phyloP scores from a whole-genome alignment of 2,797 vertebrate genomes.

The Pseudochirops corinnae region DNA sequence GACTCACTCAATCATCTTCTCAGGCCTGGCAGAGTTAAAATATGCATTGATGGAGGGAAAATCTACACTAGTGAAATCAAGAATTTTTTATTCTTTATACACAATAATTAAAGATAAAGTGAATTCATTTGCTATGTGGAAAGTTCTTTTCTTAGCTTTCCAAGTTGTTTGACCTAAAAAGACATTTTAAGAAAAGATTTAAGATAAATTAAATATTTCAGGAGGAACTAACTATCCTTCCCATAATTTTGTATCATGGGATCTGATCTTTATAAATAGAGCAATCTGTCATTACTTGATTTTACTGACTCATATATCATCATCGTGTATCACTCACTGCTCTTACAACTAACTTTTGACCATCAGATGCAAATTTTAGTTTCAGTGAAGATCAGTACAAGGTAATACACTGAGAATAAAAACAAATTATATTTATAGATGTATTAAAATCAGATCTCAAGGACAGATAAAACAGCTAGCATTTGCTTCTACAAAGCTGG shows the following conservation, averaged over 20 bases:
- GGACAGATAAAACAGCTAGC: background rate
- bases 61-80: background rate
- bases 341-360: constrained; percentile 1
- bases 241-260: constrained; percentile 1
- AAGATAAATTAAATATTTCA: background rate
- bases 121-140: background rate
- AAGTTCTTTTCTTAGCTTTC: background rate
- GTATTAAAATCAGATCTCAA: background rate
- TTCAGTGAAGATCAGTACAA: background rate
- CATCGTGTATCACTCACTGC: background rate
- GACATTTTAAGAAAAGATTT: background rate
- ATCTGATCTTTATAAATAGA: background rate
- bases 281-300: background rate
- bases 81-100: background rate
- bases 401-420: background rate
- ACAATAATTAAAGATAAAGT: background rate
- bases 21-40: background rate
- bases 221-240: background rate
- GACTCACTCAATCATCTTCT: background rate
- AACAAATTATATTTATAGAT: background rate
- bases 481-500: background rate
- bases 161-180: background rate
- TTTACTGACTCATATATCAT: constrained; percentile 6
- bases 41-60: background rate
- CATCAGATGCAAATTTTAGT: background rate